Percentiles rank a stretch among this genome's conserved stretches.
Evolutionary conservation across 2,888 invertebrate genomes (phyloP).

Genomic region (Oscheius sp.): DNA sequence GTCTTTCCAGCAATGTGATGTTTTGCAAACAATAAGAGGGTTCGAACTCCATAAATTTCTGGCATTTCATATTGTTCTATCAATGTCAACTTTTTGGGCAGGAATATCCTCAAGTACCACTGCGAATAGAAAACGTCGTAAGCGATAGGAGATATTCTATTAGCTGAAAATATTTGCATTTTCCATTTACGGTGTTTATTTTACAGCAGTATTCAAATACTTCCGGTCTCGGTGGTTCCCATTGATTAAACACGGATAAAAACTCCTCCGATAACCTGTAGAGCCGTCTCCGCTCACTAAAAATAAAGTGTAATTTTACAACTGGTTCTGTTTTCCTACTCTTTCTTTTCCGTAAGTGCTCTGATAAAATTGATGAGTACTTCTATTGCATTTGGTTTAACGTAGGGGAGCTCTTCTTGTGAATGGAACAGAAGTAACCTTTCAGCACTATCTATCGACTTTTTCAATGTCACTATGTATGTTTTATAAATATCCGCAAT

Average conservation of each 20-base stretch:
- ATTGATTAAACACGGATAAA: slow-evolving; percentile 6
- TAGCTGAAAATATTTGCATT: not conserved
- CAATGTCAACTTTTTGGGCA: not conserved
- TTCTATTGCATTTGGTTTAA: not conserved
- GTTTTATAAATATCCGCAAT: not conserved
- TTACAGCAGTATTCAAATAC: not conserved
- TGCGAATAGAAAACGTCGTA: slow-evolving; percentile 5
- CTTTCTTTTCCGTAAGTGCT: not conserved
- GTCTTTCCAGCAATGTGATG: not conserved
- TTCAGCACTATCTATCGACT: not conserved
- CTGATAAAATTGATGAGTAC: not conserved
- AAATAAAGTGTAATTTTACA: not conserved
- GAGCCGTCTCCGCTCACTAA: not conserved
- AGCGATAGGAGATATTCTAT: not conserved
- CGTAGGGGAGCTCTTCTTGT: not conserved
- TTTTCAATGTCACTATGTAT: not conserved
- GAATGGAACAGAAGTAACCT: not conserved
- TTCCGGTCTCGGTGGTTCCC: not conserved
- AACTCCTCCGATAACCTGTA: not conserved
- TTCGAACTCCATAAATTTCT: not conserved
- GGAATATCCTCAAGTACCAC: slow-evolving; percentile 1
- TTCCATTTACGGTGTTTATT: not conserved
- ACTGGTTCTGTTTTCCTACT: not conserved
- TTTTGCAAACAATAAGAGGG: not conserved
- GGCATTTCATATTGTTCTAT: slow-evolving; percentile 16